These are phyloP conservation scores for Accipiter virgatus DNA, from an alignment of 2,113 vertebrate species.

Conservation along the genomic window DNA sequence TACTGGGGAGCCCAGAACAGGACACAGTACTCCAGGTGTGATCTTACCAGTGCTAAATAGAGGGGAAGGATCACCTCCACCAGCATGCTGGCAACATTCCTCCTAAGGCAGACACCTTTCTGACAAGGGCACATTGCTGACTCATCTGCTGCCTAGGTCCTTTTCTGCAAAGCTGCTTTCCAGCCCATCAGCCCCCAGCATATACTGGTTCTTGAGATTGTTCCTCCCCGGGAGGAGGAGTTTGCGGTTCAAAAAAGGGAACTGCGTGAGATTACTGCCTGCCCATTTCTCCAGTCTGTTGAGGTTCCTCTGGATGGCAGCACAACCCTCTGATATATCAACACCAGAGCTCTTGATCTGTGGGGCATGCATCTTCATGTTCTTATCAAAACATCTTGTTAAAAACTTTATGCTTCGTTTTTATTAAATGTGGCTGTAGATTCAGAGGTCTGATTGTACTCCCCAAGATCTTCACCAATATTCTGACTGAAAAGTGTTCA, in stretches of 20 bases:
- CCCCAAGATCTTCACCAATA: neutral
- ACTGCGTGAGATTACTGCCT: neutral
- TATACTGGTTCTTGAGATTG: no score
- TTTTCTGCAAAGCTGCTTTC: neutral
- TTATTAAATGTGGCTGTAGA: neutral
- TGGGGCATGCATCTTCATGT: neutral
- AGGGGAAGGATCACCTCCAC: neutral
- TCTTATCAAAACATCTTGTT: neutral
- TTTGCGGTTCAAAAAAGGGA: neutral
- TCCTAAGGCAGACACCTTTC: neutral
- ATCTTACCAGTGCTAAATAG: neutral
- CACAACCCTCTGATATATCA: neutral
- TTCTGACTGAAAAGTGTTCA: neutral
- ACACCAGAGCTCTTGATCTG: neutral
- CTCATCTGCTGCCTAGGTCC: neutral
- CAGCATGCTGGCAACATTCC: neutral
- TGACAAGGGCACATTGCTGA: neutral
- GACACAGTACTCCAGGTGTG: neutral
- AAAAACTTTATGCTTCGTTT: neutral
- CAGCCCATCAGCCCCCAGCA: neutral
- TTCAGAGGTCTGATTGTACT: neutral
- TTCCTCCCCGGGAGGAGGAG: neutral
- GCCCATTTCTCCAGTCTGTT: neutral
- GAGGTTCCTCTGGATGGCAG: neutral
- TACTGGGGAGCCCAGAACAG: neutral